These are phyloP conservation scores for Tokudaia tokunoshimensis DNA, from an alignment of 2,797 vertebrate genomes.

Conservation along the genomic window DNA sequence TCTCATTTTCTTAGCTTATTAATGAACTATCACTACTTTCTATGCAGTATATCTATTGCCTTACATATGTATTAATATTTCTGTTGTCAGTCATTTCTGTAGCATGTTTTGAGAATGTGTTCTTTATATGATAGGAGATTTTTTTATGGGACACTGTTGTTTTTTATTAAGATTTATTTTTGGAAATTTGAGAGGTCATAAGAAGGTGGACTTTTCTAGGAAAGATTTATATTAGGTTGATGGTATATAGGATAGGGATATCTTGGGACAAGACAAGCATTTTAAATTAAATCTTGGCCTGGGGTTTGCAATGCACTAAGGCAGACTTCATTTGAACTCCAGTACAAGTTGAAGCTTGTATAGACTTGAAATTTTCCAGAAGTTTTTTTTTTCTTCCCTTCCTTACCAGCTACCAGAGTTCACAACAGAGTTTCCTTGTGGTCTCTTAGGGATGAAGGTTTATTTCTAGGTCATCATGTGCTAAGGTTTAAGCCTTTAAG, in stretches of 20 bases:
- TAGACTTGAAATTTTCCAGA: constrained; percentile 39
- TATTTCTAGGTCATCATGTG: constrained; percentile 54
- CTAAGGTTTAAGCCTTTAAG: not conserved
- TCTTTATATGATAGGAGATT: not conserved
- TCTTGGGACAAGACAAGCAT: not conserved
- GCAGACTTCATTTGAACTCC: not conserved
- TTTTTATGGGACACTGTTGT: not conserved
- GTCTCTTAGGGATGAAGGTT: constrained; percentile 18
- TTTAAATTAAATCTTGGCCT: constrained; percentile 62
- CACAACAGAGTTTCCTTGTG: constrained; percentile 7
- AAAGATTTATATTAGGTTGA: constrained; percentile 26
- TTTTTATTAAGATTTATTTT: not conserved
- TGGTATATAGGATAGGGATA: not conserved
- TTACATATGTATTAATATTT: not conserved
- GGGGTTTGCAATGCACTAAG: not conserved
- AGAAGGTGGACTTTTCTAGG: not conserved
- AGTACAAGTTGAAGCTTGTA: not conserved
- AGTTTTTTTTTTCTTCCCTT: constrained; percentile 5
- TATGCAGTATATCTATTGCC: not conserved
- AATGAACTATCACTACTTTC: not conserved
- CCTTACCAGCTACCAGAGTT: constrained; percentile 20
- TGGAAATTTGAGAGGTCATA: constrained; percentile 30
- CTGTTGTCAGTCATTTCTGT: not conserved
- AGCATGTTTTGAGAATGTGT: not conserved
- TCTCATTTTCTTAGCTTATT: constrained; percentile 19